Evolutionary conservation across 2,113 vertebrate genomes (phyloP).

Genomic region (Phalacrocorax aristotelis): DNA sequence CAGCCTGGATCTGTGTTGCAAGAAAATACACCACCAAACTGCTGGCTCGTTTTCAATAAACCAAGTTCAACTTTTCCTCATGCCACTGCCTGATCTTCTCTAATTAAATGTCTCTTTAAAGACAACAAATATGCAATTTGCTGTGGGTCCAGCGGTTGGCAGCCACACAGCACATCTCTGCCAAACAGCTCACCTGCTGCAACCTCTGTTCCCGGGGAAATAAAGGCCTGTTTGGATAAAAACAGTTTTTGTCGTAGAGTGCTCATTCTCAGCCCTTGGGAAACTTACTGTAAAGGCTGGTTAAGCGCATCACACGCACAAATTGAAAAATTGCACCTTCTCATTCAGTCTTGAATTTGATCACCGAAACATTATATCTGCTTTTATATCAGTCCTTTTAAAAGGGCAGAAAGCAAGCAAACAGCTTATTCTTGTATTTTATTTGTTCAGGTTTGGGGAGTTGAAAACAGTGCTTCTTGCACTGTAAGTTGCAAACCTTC

Average conservation of each 20-base stretch:
- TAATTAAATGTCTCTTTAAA: not conserved
- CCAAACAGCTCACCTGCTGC: not conserved
- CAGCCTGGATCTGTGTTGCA: rapidly evolving
- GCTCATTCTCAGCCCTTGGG: not conserved
- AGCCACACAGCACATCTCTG: not conserved
- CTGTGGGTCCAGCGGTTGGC: not conserved
- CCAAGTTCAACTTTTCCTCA: not conserved
- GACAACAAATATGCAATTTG: not conserved
- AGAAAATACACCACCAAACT: not conserved
- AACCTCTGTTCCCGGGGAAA: not conserved
- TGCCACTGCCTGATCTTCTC: not conserved
- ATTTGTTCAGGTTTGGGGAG: not conserved
- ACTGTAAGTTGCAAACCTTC: conserved; percentile 31
- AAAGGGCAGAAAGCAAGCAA: not conserved
- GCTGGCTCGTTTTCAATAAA: not conserved
- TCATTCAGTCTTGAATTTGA: not conserved
- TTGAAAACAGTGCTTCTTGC: not conserved
- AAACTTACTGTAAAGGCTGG: not conserved
- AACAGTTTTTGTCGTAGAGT: not conserved
- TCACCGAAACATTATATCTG: not conserved
- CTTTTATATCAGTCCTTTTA: not conserved
- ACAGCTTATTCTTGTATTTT: not conserved
- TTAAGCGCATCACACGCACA: not conserved
- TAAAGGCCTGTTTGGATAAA: not conserved
- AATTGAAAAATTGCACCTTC: not conserved